Evolutionary conservation across 2,797 vertebrate species (phyloP), one percentile per base, ranked within the genome.

Genomic region (Denticeps clupeoides): DNA sequence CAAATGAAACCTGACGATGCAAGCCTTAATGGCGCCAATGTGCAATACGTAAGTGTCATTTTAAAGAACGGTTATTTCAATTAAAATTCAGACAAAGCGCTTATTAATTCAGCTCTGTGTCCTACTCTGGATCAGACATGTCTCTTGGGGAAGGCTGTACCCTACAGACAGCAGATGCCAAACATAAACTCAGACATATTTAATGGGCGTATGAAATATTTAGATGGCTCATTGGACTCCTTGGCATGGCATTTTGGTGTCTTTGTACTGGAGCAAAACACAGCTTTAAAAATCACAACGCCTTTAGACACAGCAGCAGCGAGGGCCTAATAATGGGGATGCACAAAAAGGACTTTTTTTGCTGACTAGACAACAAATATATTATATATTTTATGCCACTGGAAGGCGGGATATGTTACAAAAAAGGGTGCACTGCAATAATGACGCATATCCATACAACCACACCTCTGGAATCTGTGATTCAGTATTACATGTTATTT

Each of bases 61-160:
- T 89, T 85, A 89, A 85, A 73, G 77, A 81, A 77, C 73, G 33
- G 10, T 80, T 80, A 79, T 82, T 90, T 88, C 78, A 79, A 71
- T 82, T 77, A 88, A 87, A 89, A 81, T 73, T 68, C 80, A 80
- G 85, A 91, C 89, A 93, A 91, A 93, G 85, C 89, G 85, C 87
- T 93, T 87, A 93, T 94, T 93, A 94, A 95, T 93, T 91, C 90
- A 94, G 88, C 84, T 87, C 89, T 87, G 86, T 88, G 82, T 87
- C 87, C 89, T 88, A 91, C 93, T 93, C 90, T 87, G 89, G 88
- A 89, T 89, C 85, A 89, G 91, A 90, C 87, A 77, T 78, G 82
- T 82, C 90, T 90, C 89, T 78, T 80, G 79, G 83, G 90, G 83
- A 75, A 49, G 70, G 76, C 77, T 16, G 70, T 79, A 83, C 87